Base-by-base conservation (phyloP, 2,113 vertebrate genomes). In the Ahaetulla prasina region DNA sequence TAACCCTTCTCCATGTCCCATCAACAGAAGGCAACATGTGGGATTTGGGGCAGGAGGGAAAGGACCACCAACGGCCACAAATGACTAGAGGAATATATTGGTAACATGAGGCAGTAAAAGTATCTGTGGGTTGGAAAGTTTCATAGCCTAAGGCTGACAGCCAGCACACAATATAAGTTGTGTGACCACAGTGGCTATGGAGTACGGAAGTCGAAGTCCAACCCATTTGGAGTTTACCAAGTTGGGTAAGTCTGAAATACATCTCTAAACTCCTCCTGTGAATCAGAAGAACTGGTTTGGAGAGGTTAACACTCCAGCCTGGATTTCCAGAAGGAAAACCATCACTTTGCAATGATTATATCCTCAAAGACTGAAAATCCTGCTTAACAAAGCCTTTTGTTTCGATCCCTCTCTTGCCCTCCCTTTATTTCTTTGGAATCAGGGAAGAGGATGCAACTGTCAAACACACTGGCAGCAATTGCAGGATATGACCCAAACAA, bases 401-500 rank as follows among this genome's bases (percentile, higher is more conserved):
- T 0, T 0, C 30, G 25, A 27, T 68, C 25, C 68, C 54, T 54
- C 57, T 14, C 54, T 14, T 4, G 23, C 89, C 87, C 85, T 50
- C 39, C 43, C 18, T 80, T 50, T 93, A 86, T 55, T 63, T 35
- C 52, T 30, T 89, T 89, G 57, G 91, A 84, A 91, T 52, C 8
- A 63, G 22, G 11, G 50, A 57, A 92, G n/a, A 94, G 50, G 89
- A 95, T 88, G 39, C 22, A 52, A 92, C 53, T 87, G 55, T 63
- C 80, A 92, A 92, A 87, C 50, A 90, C 25, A 18, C 85, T 74
- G 84, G 87, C 89, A 93, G 52, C 55, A 80, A 5, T 49, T 25
- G 53, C 92, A 92, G 90, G 91, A 92, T 86, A 94, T 39, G 50
- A 88, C 89, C 68, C 89, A 84, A 89, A 55, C 14, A 88, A 60